Evolutionary conservation across 1,140 invertebrate species (phyloP), one percentile per base, ranked within the genome.

Genomic region (Drosophila sucinea): DNA sequence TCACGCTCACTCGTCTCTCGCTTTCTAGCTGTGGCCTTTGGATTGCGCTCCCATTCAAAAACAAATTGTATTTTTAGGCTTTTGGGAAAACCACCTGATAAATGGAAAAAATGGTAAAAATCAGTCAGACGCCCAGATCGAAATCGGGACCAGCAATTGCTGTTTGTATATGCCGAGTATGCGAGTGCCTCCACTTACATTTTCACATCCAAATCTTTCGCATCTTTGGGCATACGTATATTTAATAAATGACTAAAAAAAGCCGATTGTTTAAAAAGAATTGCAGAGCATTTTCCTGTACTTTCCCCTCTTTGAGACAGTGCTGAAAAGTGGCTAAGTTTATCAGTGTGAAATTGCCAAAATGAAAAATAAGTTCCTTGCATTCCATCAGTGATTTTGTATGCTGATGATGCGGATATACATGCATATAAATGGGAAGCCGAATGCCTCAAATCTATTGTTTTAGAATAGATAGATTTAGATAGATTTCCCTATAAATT

Each of bases 41-140:
- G 23, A 27, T 51, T 8, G 44, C 44, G 69, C 38, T 69, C 79
- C 80, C 77, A 87, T 77, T 81, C 77, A 81, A 17, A 89, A 89
- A 89, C 77, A 84, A 73, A 69, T 11, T 57, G 80, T 89, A 89
- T 84, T 84, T 89, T 75, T 81, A 89, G 84, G 73, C 74, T 62
- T 81, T 89, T 84, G 80, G 84, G 84, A 89, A 77, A 89, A 89
- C 84, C 84, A 89, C 84, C 84, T 89, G 84, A 89, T 89, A 89
- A 84, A 84, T 65, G 67, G 54, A 67, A 57, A 65, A 68, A 67
- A 67, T 68, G 55, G 56, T 81, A 73, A 83, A 65, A 68, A 57
- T 78, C 64, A 54, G 62, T 62, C 75, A 63, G 63, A 61, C 66
- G 55, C 60, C 55, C 33, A 47, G 67, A 38, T 51, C 38, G 23